These are phyloP conservation scores for Machaerirhynchus nigripectus DNA, from an alignment of 2,113 vertebrate genomes.

Conservation along the genomic window DNA sequence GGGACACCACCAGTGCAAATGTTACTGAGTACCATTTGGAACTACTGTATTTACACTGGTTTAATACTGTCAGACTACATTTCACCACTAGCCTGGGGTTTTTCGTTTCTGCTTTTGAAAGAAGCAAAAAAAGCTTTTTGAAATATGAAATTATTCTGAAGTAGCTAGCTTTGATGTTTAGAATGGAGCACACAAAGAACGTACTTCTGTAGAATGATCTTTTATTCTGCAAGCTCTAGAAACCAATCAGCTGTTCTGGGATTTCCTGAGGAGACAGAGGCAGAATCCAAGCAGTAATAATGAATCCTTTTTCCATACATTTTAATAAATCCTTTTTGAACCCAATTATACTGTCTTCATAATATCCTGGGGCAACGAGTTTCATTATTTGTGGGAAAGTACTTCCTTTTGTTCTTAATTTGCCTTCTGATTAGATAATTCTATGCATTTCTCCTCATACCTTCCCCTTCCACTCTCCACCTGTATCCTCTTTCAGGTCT, in stretches of 20 bases:
- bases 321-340: not conserved
- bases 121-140: not conserved
- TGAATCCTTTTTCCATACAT: not conserved
- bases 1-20: not conserved
- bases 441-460: not conserved
- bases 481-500: not conserved
- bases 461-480: not conserved
- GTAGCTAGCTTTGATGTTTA: not conserved
- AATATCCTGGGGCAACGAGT: not conserved
- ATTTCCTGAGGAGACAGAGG: not conserved
- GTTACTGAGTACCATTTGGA: accelerated
- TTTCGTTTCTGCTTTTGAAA: not conserved
- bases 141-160: not conserved
- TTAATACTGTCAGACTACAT: not conserved
- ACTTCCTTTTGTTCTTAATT: not conserved
- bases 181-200: not conserved
- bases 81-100: not conserved
- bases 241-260: not conserved
- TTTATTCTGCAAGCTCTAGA: not conserved
- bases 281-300: not conserved
- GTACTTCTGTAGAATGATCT: not conserved
- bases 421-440: not conserved
- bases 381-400: not conserved
- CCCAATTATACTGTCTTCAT: not conserved
- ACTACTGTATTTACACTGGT: not conserved